A percentile compares a stretch with the other conserved stretches of the same genome.
Conservation (phyloP, 1,140 invertebrate genomes). For the Microplitis mediator region DNA sequence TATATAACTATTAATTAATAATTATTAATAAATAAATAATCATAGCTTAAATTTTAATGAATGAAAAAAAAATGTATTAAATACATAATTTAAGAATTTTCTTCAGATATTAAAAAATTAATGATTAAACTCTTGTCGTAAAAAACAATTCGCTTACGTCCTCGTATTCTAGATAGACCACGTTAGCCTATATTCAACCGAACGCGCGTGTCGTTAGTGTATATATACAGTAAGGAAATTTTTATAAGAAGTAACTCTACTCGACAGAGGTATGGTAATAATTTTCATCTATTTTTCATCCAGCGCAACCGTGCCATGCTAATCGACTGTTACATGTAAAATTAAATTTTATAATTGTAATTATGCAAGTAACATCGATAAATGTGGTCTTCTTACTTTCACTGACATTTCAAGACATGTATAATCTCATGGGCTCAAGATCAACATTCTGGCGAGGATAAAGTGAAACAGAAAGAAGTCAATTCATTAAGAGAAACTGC, state of each 20-base stretch:
- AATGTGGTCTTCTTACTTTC: neutral
- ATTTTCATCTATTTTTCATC: neutral
- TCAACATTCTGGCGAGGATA: neutral
- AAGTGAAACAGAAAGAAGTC: neutral
- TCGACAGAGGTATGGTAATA: too few species aligned
- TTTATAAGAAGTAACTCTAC: too few species aligned
- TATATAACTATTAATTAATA: too few species aligned
- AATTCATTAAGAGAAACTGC: neutral
- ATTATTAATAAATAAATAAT: too few species aligned
- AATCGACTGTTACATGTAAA: too few species aligned
- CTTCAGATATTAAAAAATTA: neutral
- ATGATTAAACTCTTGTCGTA: neutral
- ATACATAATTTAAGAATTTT: neutral
- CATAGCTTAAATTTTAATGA: neutral
- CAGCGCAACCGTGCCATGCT: neutral
- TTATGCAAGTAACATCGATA: neutral
- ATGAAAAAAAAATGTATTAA: neutral
- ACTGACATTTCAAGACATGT: neutral
- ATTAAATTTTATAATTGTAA: too few species aligned
- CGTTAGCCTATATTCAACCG: constrained; percentile 10
- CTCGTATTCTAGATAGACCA: constrained; percentile 2
- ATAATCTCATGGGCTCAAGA: neutral
- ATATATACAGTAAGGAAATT: too few species aligned
- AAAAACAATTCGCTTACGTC: constrained; percentile 12
- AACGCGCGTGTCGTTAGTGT: constrained; percentile 2